Percentiles rank a stretch among this genome's conserved stretches.
Evolutionary conservation across 2,113 vertebrate species (phyloP).

Genomic region (Orientallactaga bullata): DNA sequence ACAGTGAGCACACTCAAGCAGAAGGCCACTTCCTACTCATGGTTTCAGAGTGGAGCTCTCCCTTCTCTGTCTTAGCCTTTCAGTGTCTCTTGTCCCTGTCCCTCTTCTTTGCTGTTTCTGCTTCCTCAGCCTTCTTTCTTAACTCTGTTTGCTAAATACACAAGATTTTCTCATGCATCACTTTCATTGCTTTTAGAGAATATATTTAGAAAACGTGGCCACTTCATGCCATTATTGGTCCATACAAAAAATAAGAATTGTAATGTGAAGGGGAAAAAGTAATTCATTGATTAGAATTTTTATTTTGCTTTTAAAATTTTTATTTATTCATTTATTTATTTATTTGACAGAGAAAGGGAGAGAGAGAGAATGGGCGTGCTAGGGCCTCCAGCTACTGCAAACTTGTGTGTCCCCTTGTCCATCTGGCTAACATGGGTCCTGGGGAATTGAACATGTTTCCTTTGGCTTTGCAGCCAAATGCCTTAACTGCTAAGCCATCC

Average conservation of each 20-base stretch:
- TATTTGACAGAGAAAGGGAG: no score
- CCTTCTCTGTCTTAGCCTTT: background rate
- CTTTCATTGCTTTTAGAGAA: constrained; percentile 25
- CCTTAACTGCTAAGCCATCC: no score
- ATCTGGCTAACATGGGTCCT: no score
- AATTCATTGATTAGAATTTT: background rate
- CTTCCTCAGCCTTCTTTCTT: background rate
- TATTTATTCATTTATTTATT: no score
- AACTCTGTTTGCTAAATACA: background rate
- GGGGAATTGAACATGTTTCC: no score
- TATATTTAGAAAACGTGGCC: background rate
- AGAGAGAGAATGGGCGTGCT: no score
- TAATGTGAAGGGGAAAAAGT: background rate
- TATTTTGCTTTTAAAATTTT: constrained; percentile 42
- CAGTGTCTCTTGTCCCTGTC: background rate
- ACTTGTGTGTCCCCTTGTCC: no score
- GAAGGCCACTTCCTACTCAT: background rate
- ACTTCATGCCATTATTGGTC: background rate
- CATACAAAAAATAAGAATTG: background rate
- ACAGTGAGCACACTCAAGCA: rapidly evolving
- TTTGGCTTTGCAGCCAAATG: no score
- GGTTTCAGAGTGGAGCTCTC: background rate
- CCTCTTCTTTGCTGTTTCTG: background rate
- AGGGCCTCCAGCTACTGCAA: no score
- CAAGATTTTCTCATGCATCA: background rate